Conservation (phyloP, 2,888 invertebrate species). For the Eugnorisma glareosa region DNA sequence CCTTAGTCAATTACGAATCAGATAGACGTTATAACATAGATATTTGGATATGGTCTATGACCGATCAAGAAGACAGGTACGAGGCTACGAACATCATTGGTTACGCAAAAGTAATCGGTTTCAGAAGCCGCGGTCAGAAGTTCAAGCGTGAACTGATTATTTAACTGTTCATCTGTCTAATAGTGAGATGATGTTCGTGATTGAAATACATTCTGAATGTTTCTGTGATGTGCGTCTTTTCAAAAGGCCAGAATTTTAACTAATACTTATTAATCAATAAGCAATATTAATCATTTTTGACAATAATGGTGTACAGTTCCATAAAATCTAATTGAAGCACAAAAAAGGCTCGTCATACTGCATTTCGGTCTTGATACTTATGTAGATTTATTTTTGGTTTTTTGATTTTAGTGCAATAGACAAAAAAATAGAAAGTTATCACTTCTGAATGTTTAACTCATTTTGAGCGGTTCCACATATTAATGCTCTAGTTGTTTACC, state of each 20-base stretch:
- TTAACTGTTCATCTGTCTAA: conserved; percentile 37
- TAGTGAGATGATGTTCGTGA: conserved; percentile 15
- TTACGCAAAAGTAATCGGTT: conserved; percentile 54
- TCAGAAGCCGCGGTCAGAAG: conserved; percentile 50
- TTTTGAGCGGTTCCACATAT: not conserved
- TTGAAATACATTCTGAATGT: not conserved
- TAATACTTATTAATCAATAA: too few species aligned
- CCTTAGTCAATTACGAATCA: not conserved
- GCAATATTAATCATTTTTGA: not conserved
- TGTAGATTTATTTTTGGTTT: too few species aligned
- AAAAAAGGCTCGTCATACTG: not conserved
- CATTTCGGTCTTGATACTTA: not conserved
- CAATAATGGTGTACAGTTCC: not conserved
- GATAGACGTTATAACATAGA: conserved; percentile 4
- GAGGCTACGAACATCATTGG: conserved; percentile 11
- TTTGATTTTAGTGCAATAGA: too few species aligned
- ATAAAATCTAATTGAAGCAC: not conserved
- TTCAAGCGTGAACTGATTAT: conserved; percentile 58
- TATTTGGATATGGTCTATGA: conserved; percentile 16
- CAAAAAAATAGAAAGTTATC: not conserved
- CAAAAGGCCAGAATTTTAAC: not conserved
- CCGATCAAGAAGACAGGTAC: conserved; percentile 36
- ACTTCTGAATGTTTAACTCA: not conserved
- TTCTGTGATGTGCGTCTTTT: not conserved
- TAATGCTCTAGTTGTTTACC: not conserved